phyloP scores from a whole-genome alignment of 2,797 vertebrate genomes.

The Xiphophorus birchmanni region DNA sequence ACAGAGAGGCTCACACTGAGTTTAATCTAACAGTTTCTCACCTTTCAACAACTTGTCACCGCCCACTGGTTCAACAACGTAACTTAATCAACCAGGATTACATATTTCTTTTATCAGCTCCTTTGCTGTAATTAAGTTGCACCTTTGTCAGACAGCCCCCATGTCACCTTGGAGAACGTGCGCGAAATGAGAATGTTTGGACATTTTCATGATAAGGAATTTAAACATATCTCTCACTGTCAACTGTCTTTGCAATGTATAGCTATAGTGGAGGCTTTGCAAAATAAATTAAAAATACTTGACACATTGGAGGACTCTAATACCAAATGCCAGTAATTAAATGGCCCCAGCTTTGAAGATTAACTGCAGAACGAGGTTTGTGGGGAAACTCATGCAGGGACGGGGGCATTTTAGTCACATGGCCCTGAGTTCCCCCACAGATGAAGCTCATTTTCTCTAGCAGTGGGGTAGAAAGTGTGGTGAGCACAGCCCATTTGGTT shows the following conservation, averaged over 20 bases:
- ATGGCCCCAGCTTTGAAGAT: slow-evolving; percentile 82
- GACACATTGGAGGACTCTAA: slow-evolving; percentile 58
- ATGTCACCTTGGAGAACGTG: slow-evolving; percentile 69
- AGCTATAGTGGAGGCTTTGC: slow-evolving; percentile 61
- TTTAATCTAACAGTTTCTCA: slow-evolving; percentile 74
- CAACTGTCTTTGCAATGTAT: slow-evolving; percentile 50
- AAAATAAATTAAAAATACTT: slow-evolving; percentile 70
- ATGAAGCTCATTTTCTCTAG: slow-evolving; percentile 85
- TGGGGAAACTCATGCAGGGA: slow-evolving; percentile 74
- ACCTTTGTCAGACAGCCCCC: slow-evolving; percentile 66
- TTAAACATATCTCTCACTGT: slow-evolving; percentile 48
- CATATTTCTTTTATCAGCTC: slow-evolving; percentile 75
- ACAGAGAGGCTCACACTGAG: slow-evolving; percentile 53
- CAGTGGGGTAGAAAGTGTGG: slow-evolving; percentile 82
- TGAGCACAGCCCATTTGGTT: slow-evolving; percentile 81
- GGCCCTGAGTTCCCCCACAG: slow-evolving; percentile 77
- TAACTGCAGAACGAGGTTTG: slow-evolving; percentile 78
- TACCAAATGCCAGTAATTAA: slow-evolving; percentile 81
- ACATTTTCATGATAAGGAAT: slow-evolving; percentile 39
- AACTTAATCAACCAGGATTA: slow-evolving; percentile 76
- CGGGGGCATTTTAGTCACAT: slow-evolving; percentile 83
- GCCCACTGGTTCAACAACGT: slow-evolving; percentile 62
- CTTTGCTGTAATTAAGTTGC: slow-evolving; percentile 76
- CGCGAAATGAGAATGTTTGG: slow-evolving; percentile 37
- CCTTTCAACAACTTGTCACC: slow-evolving; percentile 67